Evolutionary conservation across 2,113 vertebrate species (phyloP), one percentile per base, ranked within the genome.

Genomic region (Myiozetetes cayanensis): DNA sequence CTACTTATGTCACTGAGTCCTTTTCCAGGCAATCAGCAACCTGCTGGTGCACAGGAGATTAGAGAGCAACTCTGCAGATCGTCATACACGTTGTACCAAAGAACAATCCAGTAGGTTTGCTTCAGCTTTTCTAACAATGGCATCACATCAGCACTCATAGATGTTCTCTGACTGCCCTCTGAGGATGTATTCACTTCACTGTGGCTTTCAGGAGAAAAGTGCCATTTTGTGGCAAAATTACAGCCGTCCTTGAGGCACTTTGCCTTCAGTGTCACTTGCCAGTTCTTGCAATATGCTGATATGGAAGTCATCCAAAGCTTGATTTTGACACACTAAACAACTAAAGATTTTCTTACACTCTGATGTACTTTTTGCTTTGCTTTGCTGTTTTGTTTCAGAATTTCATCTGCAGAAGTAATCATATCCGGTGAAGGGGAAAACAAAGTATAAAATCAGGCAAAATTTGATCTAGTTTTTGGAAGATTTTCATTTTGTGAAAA

Each of bases 151-250:
- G 30, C 7, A 4, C 41, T 68, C 53, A 31, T 3, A 74, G 43
- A 11, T 59, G 24, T 47, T 44, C 44, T 55, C 33, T 68, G n/a
- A 63, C 7, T 59, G 47, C 78, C 21, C 20, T 79, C 24, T 52
- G 33, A 65, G 41, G 62, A 41, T 25, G 33, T 4, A 49, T 49
- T 66, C 50, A 62, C 39, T 75, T 81, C 33, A 18, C 21, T 72
- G 9, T 19, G 68, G 20, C 18, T 93, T 87, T 77, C 43, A 59
- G 35, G 23, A 55, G 55, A 70, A 91, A 93, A 94, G 30, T 53
- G 44, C 13, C 35, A 43, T 47, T 89, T 77, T 80, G 25, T 71
- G 66, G 61, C 66, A 91, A 77, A 89, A 74, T 91, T 68, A 23
- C 19, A 62, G 50, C 15, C 1, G 0, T 24, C 33, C 46, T 82